These are phyloP conservation scores for Paragorgia papillata DNA, from an alignment of 92 coral and sea anemone species.

Conservation along the genomic window DNA sequence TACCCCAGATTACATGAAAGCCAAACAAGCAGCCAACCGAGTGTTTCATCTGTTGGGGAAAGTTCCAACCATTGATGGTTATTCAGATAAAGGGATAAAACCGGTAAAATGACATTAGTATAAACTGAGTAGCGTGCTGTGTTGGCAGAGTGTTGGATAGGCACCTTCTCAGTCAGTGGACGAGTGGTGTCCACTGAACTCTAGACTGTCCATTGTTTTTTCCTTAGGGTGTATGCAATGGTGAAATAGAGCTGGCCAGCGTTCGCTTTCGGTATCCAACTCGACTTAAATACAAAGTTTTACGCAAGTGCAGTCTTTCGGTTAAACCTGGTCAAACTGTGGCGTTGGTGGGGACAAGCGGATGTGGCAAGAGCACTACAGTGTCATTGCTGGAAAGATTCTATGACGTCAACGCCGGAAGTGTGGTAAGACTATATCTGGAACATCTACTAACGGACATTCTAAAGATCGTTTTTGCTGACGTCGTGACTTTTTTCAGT, in stretches of 20 bases:
- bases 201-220: no score
- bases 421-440: slow-evolving; percentile 69
- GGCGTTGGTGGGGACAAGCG: slow-evolving; percentile 96
- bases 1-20: slow-evolving; percentile 88
- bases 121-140: neutral
- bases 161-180: no score
- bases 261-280: slow-evolving; percentile 91
- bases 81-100: slow-evolving; percentile 69
- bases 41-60: slow-evolving; percentile 80
- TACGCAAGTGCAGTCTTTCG: slow-evolving; percentile 72
- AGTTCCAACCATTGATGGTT: slow-evolving; percentile 72
- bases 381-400: slow-evolving; percentile 92
- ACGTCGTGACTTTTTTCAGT: no score
- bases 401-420: slow-evolving; percentile 84
- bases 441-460: no score
- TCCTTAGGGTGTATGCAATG: slow-evolving; percentile 62
- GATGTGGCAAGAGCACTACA: slow-evolving; percentile 94
- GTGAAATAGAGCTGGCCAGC: slow-evolving; percentile 69
- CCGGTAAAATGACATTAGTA: slow-evolving; percentile 69
- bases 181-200: no score
- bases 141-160: neutral
- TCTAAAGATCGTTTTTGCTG: no score
- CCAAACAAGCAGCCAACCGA: slow-evolving; percentile 88
- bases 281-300: slow-evolving; percentile 79
- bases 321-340: slow-evolving; percentile 85